phyloP scores from a whole-genome alignment of 2,888 invertebrate species.

The Cantharis nigra region DNA sequence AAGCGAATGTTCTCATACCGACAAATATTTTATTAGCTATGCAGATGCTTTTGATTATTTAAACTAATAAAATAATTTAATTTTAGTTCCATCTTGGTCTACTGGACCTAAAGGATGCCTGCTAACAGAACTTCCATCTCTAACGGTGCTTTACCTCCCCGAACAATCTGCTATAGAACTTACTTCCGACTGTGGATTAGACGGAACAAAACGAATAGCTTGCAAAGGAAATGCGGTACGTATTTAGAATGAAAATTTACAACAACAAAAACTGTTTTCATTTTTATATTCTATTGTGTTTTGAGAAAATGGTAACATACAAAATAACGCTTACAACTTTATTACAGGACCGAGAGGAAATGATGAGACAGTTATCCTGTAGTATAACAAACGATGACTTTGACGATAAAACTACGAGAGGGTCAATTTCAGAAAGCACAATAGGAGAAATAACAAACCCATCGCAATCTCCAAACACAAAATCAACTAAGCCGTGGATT shows the following conservation, averaged over 20 bases:
- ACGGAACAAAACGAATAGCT: slow-evolving; percentile 72
- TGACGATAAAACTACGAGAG: slow-evolving; percentile 41
- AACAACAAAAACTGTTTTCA: background rate
- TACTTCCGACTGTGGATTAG: slow-evolving; percentile 75
- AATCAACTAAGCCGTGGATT: slow-evolving; percentile 49
- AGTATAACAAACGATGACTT: slow-evolving; percentile 57
- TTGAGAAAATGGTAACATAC: background rate
- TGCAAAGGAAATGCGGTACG: slow-evolving; percentile 77
- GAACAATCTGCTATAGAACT: slow-evolving; percentile 77
- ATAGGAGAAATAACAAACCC: slow-evolving; percentile 27
- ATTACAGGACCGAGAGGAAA: slow-evolving; percentile 65
- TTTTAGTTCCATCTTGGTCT: slow-evolving; percentile 77
- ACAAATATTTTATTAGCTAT: too few species aligned
- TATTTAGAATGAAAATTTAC: slow-evolving; percentile 15
- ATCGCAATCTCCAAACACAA: slow-evolving; percentile 29
- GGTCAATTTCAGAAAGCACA: slow-evolving; percentile 19
- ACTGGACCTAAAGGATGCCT: slow-evolving; percentile 69
- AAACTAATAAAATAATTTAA: background rate
- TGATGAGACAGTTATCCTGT: slow-evolving; percentile 65
- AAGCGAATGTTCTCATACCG: too few species aligned
- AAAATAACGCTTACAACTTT: slow-evolving; percentile 14
- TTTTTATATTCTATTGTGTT: background rate
- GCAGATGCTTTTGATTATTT: background rate
- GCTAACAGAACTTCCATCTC: slow-evolving; percentile 71
- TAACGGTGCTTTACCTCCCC: slow-evolving; percentile 76